Evolutionary conservation across 2,888 invertebrate species (phyloP).

Genomic region (Sphecodes monilicornis): DNA sequence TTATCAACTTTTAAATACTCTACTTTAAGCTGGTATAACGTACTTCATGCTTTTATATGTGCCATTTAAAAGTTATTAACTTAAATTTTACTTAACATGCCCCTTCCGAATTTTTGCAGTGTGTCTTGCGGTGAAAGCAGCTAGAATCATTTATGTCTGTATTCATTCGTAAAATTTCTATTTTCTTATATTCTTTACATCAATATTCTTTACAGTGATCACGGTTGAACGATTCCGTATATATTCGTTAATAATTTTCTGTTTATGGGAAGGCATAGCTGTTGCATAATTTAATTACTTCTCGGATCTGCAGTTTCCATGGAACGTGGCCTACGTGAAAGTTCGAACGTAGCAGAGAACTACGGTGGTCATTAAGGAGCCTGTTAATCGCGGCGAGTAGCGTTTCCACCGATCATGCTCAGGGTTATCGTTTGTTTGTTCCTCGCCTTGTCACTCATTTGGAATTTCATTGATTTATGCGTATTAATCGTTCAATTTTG

Average conservation of each 20-base stretch:
- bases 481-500: neutral
- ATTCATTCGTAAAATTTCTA: neutral
- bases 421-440: slow-evolving; percentile 54
- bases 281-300: slow-evolving; percentile 4
- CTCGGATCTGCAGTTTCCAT: neutral
- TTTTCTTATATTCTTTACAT: neutral
- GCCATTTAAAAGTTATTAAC: neutral
- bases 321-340: slow-evolving; percentile 42
- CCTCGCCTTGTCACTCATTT: neutral
- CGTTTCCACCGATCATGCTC: slow-evolving; percentile 23
- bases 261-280: neutral
- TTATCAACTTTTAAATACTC: no score
- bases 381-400: slow-evolving; percentile 47
- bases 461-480: neutral
- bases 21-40: no score
- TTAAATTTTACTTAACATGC: neutral
- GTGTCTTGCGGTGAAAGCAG: neutral
- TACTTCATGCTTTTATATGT: neutral
- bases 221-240: neutral
- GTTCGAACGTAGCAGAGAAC: slow-evolving; percentile 39
- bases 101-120: neutral
- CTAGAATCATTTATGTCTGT: neutral
- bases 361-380: slow-evolving; percentile 32
- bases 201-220: no score
- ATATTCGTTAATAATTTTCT: neutral